Evolutionary conservation across 2,113 vertebrate species (phyloP).

Genomic region (Camarhynchus parvulus): DNA sequence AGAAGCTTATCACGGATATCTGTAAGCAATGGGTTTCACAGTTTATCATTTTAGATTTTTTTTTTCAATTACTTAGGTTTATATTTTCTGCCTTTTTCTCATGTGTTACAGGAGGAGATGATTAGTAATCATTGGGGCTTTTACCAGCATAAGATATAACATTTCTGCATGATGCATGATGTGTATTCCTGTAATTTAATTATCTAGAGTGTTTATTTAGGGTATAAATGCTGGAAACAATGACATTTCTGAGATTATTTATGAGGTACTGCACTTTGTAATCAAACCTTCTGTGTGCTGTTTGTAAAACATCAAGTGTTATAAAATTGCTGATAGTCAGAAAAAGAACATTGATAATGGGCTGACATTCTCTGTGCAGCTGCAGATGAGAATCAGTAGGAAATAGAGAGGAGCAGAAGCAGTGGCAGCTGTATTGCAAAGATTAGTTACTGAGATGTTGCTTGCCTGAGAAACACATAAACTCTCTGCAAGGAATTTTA

Average conservation of each 20-base stretch:
- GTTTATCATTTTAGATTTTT: not conserved
- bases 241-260: constrained; percentile 4
- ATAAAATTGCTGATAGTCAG: not conserved
- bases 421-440: not conserved
- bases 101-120: not conserved
- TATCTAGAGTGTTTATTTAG: not conserved
- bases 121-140: not conserved
- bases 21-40: not conserved
- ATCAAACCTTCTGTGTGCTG: not conserved
- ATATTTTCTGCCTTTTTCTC: not conserved
- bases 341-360: not conserved
- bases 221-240: not conserved
- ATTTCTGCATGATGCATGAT: not conserved
- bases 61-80: not conserved
- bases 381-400: not conserved
- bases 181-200: constrained; percentile 21
- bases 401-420: not conserved
- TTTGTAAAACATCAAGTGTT: constrained; percentile 12
- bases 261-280: not conserved
- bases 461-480: not conserved
- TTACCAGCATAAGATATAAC: not conserved
- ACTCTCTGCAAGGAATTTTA: not conserved
- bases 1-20: not conserved
- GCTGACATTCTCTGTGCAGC: not conserved
- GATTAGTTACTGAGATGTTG: not conserved